These are phyloP conservation scores for Heptranchias perlo DNA, from an alignment of 2,113 vertebrate species.

Conservation along the genomic window DNA sequence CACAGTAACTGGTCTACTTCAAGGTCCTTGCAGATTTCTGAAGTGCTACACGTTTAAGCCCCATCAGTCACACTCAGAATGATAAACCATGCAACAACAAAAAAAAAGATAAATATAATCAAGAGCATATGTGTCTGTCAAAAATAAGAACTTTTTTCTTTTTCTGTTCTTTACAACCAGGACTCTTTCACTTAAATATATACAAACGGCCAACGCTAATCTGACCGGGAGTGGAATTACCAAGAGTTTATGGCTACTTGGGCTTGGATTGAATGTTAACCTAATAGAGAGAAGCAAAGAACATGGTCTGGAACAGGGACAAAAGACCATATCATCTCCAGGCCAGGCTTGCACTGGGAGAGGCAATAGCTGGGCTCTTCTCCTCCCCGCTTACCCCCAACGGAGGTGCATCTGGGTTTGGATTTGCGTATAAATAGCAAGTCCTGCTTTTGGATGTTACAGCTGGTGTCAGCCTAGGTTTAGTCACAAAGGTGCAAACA, in stretches of 20 bases:
- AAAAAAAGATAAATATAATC: constrained; percentile 22
- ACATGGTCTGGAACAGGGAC: neutral
- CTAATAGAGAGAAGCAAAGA: neutral
- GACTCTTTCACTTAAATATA: constrained; percentile 6
- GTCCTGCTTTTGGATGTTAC: neutral
- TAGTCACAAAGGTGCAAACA: neutral
- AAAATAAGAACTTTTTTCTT: constrained; percentile 6
- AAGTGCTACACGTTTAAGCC: constrained; percentile 14
- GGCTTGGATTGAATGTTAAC: neutral
- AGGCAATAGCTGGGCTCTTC: neutral
- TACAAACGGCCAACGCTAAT: neutral
- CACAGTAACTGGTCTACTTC: constrained; percentile 33
- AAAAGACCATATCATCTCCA: neutral
- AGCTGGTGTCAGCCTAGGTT: neutral
- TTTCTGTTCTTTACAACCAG: neutral
- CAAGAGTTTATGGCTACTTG: constrained; percentile 33
- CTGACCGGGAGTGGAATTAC: neutral
- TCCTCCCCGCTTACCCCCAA: neutral
- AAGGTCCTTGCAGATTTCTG: neutral
- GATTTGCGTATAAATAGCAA: neutral
- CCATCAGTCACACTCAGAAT: constrained; percentile 12
- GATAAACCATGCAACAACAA: constrained; percentile 29
- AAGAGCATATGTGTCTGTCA: constrained; percentile 1
- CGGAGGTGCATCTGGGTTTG: neutral
- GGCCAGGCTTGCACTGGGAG: neutral